Conservation (phyloP, 2,113 vertebrate genomes). For the Drymodes brunneopygia region DNA sequence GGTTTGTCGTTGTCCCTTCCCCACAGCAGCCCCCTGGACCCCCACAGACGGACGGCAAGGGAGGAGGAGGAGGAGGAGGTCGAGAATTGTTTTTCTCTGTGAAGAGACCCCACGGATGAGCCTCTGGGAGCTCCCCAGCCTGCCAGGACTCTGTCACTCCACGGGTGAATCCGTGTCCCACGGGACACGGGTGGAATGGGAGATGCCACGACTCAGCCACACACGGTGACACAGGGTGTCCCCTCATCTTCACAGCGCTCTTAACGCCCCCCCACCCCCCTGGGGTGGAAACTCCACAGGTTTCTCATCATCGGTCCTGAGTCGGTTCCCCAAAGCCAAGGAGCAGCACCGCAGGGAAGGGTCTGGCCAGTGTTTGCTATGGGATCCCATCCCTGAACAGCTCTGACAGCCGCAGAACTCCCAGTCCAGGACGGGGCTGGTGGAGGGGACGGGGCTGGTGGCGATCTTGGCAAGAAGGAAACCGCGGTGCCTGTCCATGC, state of each 20-base stretch:
- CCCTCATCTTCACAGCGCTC: fast-evolving
- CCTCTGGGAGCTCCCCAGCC: neutral
- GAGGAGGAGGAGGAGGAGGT: neutral
- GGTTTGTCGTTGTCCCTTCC: neutral
- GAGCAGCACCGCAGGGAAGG: neutral
- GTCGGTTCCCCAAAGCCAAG: neutral
- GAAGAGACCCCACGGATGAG: neutral
- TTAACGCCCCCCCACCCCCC: fast-evolving
- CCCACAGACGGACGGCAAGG: fast-evolving
- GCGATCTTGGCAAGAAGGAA: neutral
- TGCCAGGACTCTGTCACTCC: neutral
- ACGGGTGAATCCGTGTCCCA: neutral
- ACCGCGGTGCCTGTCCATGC: fast-evolving
- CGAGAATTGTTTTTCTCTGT: neutral
- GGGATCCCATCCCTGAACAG: fast-evolving
- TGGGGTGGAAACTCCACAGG: fast-evolving
- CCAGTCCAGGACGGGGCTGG: neutral
- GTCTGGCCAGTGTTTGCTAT: fast-evolving
- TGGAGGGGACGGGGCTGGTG: neutral
- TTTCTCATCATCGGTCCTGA: neutral
- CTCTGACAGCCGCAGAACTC: neutral
- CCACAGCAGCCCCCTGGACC: neutral
- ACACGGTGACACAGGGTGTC: fast-evolving
- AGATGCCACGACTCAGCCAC: neutral
- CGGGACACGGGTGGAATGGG: neutral